Evolutionary conservation across 1,140 invertebrate species (phyloP).

Genomic region (Diorhabda sublineata): DNA sequence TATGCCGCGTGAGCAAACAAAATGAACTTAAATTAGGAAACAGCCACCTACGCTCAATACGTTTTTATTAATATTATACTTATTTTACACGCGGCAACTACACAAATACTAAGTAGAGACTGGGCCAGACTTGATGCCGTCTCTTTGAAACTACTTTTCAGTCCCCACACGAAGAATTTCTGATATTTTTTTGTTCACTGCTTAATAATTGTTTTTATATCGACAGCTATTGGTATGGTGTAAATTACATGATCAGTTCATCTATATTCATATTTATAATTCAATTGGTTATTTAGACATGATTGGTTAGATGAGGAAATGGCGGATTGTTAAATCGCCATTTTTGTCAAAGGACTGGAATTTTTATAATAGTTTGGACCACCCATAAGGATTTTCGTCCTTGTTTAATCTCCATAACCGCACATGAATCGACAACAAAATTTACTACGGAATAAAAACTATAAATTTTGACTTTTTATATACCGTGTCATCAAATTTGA

Average conservation of each 20-base stretch:
- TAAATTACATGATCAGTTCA: too few species aligned
- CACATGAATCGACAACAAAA: too few species aligned
- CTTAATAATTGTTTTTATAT: too few species aligned
- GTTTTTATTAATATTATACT: slow-evolving; percentile 17
- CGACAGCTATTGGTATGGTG: too few species aligned
- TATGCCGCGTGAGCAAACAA: slow-evolving; percentile 12
- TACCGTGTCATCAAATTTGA: too few species aligned
- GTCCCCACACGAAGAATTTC: slow-evolving; percentile 18
- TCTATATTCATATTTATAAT: neutral
- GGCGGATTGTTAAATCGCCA: slow-evolving; percentile 10
- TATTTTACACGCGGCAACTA: slow-evolving; percentile 13
- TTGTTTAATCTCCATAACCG: neutral
- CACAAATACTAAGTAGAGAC: slow-evolving; percentile 7
- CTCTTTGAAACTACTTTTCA: slow-evolving; percentile 10
- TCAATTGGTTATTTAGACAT: slow-evolving; percentile 8
- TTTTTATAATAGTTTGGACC: slow-evolving; percentile 2
- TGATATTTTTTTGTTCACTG: slow-evolving; percentile 9
- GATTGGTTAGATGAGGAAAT: slow-evolving; percentile 14
- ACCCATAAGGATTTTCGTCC: neutral
- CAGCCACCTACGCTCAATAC: slow-evolving; percentile 18
- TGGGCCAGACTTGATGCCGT: slow-evolving; percentile 19
- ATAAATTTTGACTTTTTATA: too few species aligned
- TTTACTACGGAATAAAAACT: too few species aligned
- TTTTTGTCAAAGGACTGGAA: neutral
- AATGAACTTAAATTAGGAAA: slow-evolving; percentile 24